Evolutionary conservation across 2,797 vertebrate genomes (phyloP).

Genomic region (Falco cherrug): DNA sequence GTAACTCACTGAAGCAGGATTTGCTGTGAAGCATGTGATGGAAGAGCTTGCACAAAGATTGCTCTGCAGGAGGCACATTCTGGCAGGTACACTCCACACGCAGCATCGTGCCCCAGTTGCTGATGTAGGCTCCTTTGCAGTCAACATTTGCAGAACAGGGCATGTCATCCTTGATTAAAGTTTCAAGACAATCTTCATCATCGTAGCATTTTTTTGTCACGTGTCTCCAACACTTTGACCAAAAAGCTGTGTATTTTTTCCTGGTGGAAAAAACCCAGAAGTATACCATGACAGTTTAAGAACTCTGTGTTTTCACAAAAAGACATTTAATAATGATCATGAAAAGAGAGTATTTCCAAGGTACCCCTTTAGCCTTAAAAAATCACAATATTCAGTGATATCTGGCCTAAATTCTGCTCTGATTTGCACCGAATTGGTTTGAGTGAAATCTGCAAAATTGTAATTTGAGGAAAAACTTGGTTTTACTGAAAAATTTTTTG

Average conservation of each 20-base stretch:
- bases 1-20: slow-evolving; percentile 82
- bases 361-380: not conserved
- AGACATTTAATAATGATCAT: not conserved
- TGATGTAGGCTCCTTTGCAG: slow-evolving; percentile 84
- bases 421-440: not conserved
- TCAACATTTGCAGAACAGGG: slow-evolving; percentile 76
- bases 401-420: not conserved
- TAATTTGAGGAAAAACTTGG: not conserved
- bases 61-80: slow-evolving; percentile 50
- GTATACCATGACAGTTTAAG: not conserved
- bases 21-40: slow-evolving; percentile 84
- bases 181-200: slow-evolving; percentile 78
- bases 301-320: not conserved
- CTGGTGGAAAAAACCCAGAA: slow-evolving; percentile 60
- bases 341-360: not conserved
- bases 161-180: slow-evolving; percentile 73
- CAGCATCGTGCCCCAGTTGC: slow-evolving; percentile 82
- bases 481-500: not conserved
- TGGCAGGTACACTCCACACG: slow-evolving; percentile 84
- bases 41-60: slow-evolving; percentile 79
- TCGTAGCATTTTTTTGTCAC: slow-evolving; percentile 72
- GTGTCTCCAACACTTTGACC: slow-evolving; percentile 81
- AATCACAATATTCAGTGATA: not conserved
- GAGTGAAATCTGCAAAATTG: not conserved
- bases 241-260: slow-evolving; percentile 75